Base-by-base conservation (phyloP, 2,888 invertebrate genomes). In the Microchrysa polita region DNA sequence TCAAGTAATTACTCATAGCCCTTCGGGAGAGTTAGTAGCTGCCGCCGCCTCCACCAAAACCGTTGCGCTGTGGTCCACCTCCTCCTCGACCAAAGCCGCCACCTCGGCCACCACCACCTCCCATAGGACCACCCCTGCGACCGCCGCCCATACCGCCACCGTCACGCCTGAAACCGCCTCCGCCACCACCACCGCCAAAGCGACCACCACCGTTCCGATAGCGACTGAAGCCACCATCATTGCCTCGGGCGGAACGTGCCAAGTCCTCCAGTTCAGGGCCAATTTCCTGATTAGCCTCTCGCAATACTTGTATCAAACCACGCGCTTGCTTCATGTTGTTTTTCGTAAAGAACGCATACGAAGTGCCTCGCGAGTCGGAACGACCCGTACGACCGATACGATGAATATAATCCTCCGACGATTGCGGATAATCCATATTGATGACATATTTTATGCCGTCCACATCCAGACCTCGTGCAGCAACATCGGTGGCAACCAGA, bases 401-500 rank as follows among this genome's bases (percentile, higher is more conserved):
- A 86, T 97, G 96, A 80, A 97, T 94, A 84, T 97, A 97, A 86
- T 97, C 96, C 85, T 97, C 96, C 63, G 95, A 94, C 67, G 94
- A 95, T 83, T 93, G 93, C 53, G 96, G 96, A 86, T 95, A 97
- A 87, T 97, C 96, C 87, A 92, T 96, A 87, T 97, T 97, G 81
- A 97, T 94, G 77, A 97, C 96, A 87, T 92, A 95, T 86, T 95
- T 96, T 80, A 97, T 95, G 81, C 96, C 96, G 82, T 96, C 95
- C 79, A 97, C 96, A 90, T 97, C 95, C 85, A 97, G 88, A 82
- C 97, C 97, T 82, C 97, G 89, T 69, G 98, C 97, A 78, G 98
- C 98, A 82, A 98, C 97, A 87, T 98, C 98, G 76, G 98, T 98
- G 79, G 98, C 98, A 76, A 98, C 94, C 79, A 98, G 88, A 81